Evolutionary conservation across 23 tunicate genomes (phyloP).

Genomic region (Halocynthia aurantium): DNA sequence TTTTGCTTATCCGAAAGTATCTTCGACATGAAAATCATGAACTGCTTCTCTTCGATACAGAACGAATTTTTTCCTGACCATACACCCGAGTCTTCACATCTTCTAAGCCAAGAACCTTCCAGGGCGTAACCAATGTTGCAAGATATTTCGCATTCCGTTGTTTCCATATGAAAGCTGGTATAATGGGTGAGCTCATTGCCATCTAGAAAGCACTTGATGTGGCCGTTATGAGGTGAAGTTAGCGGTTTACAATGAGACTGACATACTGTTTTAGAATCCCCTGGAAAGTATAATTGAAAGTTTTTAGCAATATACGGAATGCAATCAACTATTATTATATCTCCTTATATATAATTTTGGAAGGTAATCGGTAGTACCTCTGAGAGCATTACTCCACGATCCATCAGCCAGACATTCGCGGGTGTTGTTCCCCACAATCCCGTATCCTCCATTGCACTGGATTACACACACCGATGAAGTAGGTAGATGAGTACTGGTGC

Average conservation of each 20-base stretch:
- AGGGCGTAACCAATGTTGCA: slow-evolving; percentile 25
- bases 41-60: slow-evolving; percentile 32
- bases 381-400: slow-evolving; percentile 35
- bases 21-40: slow-evolving; percentile 22
- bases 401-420: slow-evolving; percentile 37
- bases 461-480: slow-evolving; percentile 21
- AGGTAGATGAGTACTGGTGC: slow-evolving; percentile 1
- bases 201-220: background rate
- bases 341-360: background rate
- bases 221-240: slow-evolving; percentile 9
- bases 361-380: slow-evolving; percentile 10
- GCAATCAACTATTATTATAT: slow-evolving; percentile 6
- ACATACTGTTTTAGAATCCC: slow-evolving; percentile 8
- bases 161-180: background rate
- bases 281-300: background rate
- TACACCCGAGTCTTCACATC: slow-evolving; percentile 11
- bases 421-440: slow-evolving; percentile 33
- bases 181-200: background rate
- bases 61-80: slow-evolving; percentile 33
- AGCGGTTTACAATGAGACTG: slow-evolving; percentile 20
- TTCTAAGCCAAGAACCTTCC: background rate
- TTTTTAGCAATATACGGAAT: background rate
- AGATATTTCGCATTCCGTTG: slow-evolving; percentile 1
- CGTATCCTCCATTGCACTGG: slow-evolving; percentile 40
- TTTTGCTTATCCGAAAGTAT: background rate